Conservation (phyloP, 2,888 invertebrate genomes). For the Drosophila algonquin region DNA sequence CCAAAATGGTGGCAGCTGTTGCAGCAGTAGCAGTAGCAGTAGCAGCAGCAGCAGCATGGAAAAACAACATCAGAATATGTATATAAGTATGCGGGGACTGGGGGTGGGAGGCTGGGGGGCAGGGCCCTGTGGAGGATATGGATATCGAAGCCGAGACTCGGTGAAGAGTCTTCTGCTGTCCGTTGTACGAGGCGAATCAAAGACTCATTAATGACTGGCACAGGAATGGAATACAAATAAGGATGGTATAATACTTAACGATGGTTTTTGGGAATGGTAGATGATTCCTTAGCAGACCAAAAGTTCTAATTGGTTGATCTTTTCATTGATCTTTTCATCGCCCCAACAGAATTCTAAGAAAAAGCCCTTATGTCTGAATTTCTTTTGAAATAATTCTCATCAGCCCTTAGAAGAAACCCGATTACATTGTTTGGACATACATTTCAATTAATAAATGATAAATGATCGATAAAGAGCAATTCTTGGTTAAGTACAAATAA, state of each 20-base stretch:
- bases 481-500: too few relatives aligned
- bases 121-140: background rate
- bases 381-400: too few relatives aligned
- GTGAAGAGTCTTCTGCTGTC: background rate
- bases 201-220: background rate
- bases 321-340: background rate
- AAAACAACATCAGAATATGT: slow-evolving; percentile 48
- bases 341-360: too few relatives aligned
- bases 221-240: background rate
- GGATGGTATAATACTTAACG: background rate
- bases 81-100: slow-evolving; percentile 15
- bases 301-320: background rate
- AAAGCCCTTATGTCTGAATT: too few relatives aligned
- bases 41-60: slow-evolving; percentile 11
- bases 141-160: background rate
- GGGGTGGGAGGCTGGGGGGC: slow-evolving; percentile 1
- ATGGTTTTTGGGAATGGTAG: background rate
- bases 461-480: too few relatives aligned
- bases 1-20: slow-evolving; percentile 43
- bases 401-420: too few relatives aligned
- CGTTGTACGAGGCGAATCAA: slow-evolving; percentile 9
- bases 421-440: too few relatives aligned
- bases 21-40: slow-evolving; percentile 16
- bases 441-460: too few relatives aligned
- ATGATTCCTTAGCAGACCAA: background rate